Evolutionary conservation across 2,113 vertebrate genomes (phyloP).

Genomic region (Acrocephalus arundinaceus): DNA sequence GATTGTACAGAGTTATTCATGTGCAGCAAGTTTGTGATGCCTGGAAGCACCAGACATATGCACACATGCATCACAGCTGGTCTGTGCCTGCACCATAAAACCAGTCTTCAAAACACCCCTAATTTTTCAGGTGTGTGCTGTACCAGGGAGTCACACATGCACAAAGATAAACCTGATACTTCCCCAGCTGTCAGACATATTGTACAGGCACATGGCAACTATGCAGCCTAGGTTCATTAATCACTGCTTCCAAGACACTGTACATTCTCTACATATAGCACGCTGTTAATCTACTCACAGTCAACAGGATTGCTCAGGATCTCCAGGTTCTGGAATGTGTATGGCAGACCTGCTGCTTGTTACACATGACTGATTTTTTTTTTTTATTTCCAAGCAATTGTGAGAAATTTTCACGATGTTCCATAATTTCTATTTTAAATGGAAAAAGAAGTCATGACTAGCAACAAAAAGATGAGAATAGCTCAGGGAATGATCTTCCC

Average conservation of each 20-base stretch:
- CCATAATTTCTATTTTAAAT: neutral
- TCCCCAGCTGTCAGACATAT: neutral
- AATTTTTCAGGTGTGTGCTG: neutral
- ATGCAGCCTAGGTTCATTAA: neutral
- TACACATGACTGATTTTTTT: neutral
- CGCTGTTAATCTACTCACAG: neutral
- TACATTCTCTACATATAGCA: fast-evolving
- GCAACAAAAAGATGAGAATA: neutral
- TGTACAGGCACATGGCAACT: neutral
- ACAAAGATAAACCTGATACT: neutral
- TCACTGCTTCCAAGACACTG: neutral
- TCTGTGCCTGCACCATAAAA: neutral
- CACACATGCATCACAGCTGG: neutral
- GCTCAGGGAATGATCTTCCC: neutral
- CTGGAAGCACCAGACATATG: neutral
- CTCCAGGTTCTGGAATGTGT: neutral
- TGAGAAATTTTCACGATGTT: neutral
- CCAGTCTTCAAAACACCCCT: neutral
- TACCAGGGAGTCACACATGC: neutral
- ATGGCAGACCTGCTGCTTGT: neutral
- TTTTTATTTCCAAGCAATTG: neutral
- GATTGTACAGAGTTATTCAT: neutral
- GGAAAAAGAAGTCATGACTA: neutral
- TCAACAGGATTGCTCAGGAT: neutral
- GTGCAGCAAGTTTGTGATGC: neutral